Percentiles rank a stretch among this genome's conserved stretches.
Evolutionary conservation across 2,888 invertebrate species (phyloP).

Genomic region (Amphipyra berbera): DNA sequence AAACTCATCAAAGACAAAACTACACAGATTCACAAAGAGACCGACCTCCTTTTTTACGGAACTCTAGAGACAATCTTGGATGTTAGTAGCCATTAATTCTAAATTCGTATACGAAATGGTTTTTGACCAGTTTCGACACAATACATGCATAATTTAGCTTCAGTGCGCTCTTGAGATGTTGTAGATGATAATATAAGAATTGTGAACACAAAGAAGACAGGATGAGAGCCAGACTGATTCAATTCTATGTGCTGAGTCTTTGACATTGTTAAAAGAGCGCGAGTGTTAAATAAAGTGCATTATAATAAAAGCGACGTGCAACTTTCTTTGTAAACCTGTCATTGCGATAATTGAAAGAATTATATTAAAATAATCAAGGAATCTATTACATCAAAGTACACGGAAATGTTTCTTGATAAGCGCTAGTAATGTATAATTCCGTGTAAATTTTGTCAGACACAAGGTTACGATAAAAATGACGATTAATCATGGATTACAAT

Average conservation of each 20-base stretch:
- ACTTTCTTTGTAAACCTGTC: neutral
- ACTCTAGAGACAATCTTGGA: constrained; percentile 23
- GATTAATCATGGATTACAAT: constrained; percentile 8
- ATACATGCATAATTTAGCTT: constrained; percentile 8
- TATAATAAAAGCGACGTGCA: neutral
- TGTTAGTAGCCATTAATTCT: constrained; percentile 41
- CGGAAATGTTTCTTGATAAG: constrained; percentile 15
- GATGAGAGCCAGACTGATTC: constrained; percentile 36
- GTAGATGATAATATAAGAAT: constrained; percentile 31
- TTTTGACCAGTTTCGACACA: constrained; percentile 29
- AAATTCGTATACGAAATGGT: constrained; percentile 34
- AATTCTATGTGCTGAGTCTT: constrained; percentile 18
- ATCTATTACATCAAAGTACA: constrained; percentile 15
- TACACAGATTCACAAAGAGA: constrained; percentile 21
- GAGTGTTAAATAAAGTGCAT: neutral
- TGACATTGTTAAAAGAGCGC: constrained; percentile 4
- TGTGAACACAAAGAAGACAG: constrained; percentile 31
- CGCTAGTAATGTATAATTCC: constrained; percentile 7
- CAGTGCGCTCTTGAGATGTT: constrained; percentile 19
- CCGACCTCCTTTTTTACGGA: constrained; percentile 29
- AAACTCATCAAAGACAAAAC: constrained; percentile 32
- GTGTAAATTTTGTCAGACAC: constrained; percentile 15
- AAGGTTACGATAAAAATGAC: constrained; percentile 15
- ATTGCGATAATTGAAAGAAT: constrained; percentile 5
- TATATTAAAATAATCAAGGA: constrained; percentile 18